phyloP scores from a whole-genome alignment of 1,140 invertebrate species.

The Agraylea sexmaculata region DNA sequence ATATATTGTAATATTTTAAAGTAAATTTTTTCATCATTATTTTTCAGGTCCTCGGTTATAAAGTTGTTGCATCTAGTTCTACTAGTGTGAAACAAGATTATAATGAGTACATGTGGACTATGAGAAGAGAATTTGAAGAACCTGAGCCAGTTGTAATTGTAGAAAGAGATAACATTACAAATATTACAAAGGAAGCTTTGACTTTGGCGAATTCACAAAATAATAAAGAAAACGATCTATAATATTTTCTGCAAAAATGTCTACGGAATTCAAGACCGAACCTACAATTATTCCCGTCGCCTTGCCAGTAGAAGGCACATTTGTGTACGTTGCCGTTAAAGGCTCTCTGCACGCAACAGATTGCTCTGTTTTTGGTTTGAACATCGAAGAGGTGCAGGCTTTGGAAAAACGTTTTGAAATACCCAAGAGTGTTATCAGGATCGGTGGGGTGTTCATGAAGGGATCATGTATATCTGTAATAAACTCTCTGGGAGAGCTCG shows the following conservation, averaged over 20 bases:
- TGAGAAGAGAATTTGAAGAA: slow-evolving; percentile 76
- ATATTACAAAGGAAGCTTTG: slow-evolving; percentile 45
- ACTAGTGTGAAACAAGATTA: slow-evolving; percentile 75
- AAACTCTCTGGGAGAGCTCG: slow-evolving; percentile 60
- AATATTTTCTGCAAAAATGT: slow-evolving; percentile 15
- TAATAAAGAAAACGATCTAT: slow-evolving; percentile 37
- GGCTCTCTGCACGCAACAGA: slow-evolving; percentile 61
- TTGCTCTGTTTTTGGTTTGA: slow-evolving; percentile 61
- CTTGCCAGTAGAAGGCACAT: slow-evolving; percentile 37
- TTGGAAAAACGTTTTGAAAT: slow-evolving; percentile 51
- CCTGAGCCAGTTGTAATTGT: slow-evolving; percentile 55
- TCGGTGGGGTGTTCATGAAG: slow-evolving; percentile 60
- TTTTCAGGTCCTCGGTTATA: slow-evolving; percentile 63
- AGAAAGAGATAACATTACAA: slow-evolving; percentile 46
- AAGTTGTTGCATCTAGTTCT: slow-evolving; percentile 73
- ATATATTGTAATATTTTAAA: slow-evolving; percentile 7
- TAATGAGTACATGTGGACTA: slow-evolving; percentile 85
- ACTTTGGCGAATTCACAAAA: slow-evolving; percentile 30
- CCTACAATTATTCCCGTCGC: not conserved
- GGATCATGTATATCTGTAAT: slow-evolving; percentile 50
- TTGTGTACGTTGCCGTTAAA: slow-evolving; percentile 61
- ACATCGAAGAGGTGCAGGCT: slow-evolving; percentile 51
- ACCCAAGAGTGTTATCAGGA: slow-evolving; percentile 36
- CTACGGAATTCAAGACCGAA: not conserved
- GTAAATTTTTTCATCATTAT: slow-evolving; percentile 12